A percentile compares a stretch with the other conserved stretches of the same genome.
Conservation (phyloP, 2,888 invertebrate genomes). For the Glaucopsyche alexis region DNA sequence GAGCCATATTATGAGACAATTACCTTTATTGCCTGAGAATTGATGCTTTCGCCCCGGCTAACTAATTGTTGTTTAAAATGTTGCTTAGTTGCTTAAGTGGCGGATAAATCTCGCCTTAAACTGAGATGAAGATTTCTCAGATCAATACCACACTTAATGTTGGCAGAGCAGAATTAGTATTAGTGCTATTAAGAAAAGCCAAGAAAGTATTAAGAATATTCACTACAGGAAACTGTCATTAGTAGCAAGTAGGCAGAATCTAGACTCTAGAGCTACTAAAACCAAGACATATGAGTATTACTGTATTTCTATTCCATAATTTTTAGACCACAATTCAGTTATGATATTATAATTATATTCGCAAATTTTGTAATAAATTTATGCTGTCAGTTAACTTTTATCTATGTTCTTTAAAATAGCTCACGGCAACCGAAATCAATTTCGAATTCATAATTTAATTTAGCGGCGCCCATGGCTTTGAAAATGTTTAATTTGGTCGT, state of each 20-base stretch:
- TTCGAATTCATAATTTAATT: slow-evolving; percentile 69
- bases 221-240: too few relatives aligned
- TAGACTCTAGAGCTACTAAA: background rate
- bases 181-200: too few relatives aligned
- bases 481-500: slow-evolving; percentile 58
- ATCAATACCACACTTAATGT: slow-evolving; percentile 9
- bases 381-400: slow-evolving; percentile 44
- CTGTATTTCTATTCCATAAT: background rate
- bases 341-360: slow-evolving; percentile 3
- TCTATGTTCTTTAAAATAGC: slow-evolving; percentile 51
- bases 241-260: too few relatives aligned
- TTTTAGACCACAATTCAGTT: background rate
- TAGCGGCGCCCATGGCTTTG: slow-evolving; percentile 47
- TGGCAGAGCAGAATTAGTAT: background rate
- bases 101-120: slow-evolving; percentile 13
- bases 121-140: background rate
- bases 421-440: slow-evolving; percentile 59
- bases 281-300: background rate
- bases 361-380: slow-evolving; percentile 38
- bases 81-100: slow-evolving; percentile 36
- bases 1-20: slow-evolving; percentile 71
- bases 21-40: slow-evolving; percentile 68
- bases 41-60: slow-evolving; percentile 58
- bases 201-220: too few relatives aligned
- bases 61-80: slow-evolving; percentile 46